Percentiles rank a stretch among this genome's conserved stretches.
phyloP scores from a whole-genome alignment of 2,797 vertebrate species.

The Chloroceryle amazona region DNA sequence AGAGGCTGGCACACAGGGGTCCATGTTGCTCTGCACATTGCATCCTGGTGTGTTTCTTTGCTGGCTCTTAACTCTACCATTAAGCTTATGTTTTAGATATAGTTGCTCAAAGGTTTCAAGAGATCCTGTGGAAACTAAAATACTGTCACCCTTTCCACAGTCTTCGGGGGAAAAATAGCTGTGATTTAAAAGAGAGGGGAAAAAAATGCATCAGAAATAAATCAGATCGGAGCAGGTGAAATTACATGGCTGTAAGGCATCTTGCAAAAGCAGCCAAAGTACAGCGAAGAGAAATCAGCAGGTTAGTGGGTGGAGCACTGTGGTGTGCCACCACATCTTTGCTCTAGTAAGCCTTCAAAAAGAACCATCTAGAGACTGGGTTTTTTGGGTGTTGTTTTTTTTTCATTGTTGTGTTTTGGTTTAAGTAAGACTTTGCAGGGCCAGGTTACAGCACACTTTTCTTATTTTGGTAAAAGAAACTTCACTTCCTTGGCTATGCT shows the following conservation, averaged over 20 bases:
- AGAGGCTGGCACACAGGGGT: background rate
- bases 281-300: background rate
- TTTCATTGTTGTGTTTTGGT: background rate
- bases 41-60: rapidly evolving
- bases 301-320: background rate
- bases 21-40: rapidly evolving
- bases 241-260: background rate
- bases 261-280: background rate
- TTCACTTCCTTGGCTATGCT: background rate
- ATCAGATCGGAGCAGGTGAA: background rate
- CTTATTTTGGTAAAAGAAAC: background rate
- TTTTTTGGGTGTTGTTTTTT: rapidly evolving
- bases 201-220: background rate
- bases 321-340: background rate
- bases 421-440: background rate
- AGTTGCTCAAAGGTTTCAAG: background rate
- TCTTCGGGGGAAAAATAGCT: background rate
- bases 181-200: background rate
- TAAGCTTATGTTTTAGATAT: background rate
- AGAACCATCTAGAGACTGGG: rapidly evolving
- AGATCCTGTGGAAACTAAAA: background rate
- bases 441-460: background rate
- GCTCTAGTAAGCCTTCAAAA: background rate
- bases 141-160: background rate
- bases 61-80: background rate